Conservation (phyloP, 2,888 invertebrate genomes). For the Cheilosia variabilis region DNA sequence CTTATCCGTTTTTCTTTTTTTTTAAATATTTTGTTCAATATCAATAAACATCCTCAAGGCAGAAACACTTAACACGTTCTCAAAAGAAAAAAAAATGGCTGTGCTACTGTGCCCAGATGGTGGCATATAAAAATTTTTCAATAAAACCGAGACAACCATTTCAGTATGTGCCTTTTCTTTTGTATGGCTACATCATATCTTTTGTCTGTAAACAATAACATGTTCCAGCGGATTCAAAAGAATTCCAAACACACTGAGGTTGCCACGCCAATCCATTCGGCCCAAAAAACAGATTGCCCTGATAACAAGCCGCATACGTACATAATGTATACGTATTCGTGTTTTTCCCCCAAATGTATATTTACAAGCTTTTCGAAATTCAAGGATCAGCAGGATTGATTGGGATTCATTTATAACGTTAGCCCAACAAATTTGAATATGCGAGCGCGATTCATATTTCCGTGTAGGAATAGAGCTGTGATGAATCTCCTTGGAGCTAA, state of each 20-base stretch:
- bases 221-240: conserved; percentile 9
- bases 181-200: background rate
- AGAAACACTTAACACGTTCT: conserved; percentile 9
- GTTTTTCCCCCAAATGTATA: background rate
- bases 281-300: background rate
- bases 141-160: background rate
- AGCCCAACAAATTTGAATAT: conserved; percentile 22
- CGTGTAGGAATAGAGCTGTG: background rate
- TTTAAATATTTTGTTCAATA: conserved; percentile 17
- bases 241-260: background rate
- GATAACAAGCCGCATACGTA: background rate
- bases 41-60: conserved; percentile 12
- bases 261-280: background rate
- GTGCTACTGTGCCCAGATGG: background rate
- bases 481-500: conserved; percentile 21
- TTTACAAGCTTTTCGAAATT: background rate
- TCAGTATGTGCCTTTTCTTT: background rate
- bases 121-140: background rate
- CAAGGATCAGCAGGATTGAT: background rate
- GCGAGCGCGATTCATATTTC: background rate
- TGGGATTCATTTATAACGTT: conserved; percentile 19
- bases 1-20: conserved; percentile 5
- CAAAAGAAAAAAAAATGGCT: background rate
- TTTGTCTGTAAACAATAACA: background rate
- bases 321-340: too few species aligned